Base-by-base conservation (phyloP, 2,888 invertebrate species). In the Plebejus melissa region DNA sequence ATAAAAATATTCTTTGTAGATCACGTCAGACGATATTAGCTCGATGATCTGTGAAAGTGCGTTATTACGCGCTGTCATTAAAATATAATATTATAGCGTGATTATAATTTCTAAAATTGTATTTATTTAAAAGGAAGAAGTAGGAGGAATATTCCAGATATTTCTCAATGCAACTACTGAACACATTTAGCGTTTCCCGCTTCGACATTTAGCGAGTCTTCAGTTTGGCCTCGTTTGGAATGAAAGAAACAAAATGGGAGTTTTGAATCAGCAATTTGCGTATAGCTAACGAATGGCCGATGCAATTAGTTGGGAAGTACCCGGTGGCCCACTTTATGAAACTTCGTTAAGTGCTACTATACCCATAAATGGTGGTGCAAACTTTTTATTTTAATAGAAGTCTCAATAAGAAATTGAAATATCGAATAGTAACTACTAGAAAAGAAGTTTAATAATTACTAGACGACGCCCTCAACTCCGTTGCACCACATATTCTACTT, bases 251-350 rank as follows among this genome's bases (percentile, higher is more conserved):
- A 84, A 88, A 87, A 88, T 85, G 83, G 84, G 83, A 83, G 83
- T 84, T 80, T 87, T 86, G 89, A 88, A 88, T 90, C 88, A 87
- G 84, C 85, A 87, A 85, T 90, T 89, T 84, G 85, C 86, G 81
- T 78, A 78, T 77, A 80, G 84, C 86, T 91, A 90, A 90, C 87
- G 84, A 88, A 83, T 80, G 79, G 82, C 83, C 85, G 82, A 86
- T 81, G 85, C 85, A 87, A 88, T 88, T 88, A 88, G 86, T 83
- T 80, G 79, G 78, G 79, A 80, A 82, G 84, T 83, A 54, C 54
- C 16, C 54, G 83, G 84, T 79, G 79, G 78, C 78, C 78, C 77
- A 76, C 78, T 75, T 75, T 77, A 16, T 22, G 13, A 16, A 65
- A 32, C 32, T 65, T 65, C 22, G 32, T 65, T 36, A 65, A 32